Evolutionary conservation across 2,888 invertebrate genomes (phyloP).

Genomic region (Himalopsyche kuldschensis): DNA sequence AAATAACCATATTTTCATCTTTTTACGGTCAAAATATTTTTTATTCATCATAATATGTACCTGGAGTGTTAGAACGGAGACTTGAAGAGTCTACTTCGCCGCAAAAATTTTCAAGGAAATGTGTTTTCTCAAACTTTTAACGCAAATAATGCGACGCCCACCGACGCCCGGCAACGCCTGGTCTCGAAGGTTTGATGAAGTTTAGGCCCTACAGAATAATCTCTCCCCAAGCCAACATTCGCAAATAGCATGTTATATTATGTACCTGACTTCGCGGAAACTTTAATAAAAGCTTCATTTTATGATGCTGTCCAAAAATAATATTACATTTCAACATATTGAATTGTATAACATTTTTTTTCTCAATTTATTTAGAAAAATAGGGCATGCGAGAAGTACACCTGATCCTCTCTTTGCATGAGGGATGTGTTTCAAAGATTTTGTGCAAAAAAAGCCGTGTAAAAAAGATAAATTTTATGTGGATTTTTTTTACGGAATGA

Average conservation of each 20-base stretch:
- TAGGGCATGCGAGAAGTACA: too few relatives aligned
- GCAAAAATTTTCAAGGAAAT: slow-evolving; percentile 6
- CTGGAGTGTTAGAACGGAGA: background rate
- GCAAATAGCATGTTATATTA: background rate
- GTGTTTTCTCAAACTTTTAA: slow-evolving; percentile 33
- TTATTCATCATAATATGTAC: background rate
- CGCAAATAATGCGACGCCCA: slow-evolving; percentile 19
- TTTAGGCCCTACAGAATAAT: background rate
- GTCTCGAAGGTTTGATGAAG: background rate
- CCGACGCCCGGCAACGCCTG: background rate
- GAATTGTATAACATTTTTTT: background rate
- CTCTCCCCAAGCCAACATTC: background rate
- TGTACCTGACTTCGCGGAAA: background rate
- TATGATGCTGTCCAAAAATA: background rate
- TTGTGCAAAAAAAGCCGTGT: too few relatives aligned
- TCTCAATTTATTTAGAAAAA: too few relatives aligned
- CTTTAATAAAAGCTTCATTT: background rate
- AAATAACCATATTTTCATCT: background rate
- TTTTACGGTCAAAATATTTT: background rate
- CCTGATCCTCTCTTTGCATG: too few relatives aligned
- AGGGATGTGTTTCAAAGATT: too few relatives aligned
- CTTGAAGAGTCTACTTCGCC: background rate
- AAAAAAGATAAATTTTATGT: too few relatives aligned
- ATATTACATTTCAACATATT: background rate
- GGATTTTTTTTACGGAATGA: too few relatives aligned